Percentiles rank a stretch among this genome's conserved stretches.
Conservation (phyloP, 2,888 invertebrate genomes). For the Frankliniella intonsa region DNA sequence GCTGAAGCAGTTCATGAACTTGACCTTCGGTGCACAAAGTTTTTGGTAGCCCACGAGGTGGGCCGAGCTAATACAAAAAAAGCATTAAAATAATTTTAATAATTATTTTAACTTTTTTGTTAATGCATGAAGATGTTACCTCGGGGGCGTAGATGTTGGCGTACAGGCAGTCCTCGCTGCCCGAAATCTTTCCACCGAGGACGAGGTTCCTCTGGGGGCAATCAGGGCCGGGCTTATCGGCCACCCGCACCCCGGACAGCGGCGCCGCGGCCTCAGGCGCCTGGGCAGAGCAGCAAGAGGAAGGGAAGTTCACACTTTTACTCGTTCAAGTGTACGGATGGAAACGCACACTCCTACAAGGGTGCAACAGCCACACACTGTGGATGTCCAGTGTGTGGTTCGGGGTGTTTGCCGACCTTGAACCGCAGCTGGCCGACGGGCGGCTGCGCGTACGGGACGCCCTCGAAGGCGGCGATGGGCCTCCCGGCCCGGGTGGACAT, state of each 20-base stretch:
- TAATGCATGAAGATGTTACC: too few relatives aligned
- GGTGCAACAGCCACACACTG: background rate
- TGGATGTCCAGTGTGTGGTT: background rate
- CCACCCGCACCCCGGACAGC: background rate
- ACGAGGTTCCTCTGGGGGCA: background rate
- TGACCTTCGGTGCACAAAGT: too few relatives aligned
- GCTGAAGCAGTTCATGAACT: too few relatives aligned
- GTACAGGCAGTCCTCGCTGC: conserved; percentile 24
- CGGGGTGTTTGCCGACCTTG: background rate
- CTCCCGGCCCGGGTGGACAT: background rate
- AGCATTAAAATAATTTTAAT: too few relatives aligned
- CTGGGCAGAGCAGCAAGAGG: background rate
- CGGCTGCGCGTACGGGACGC: conserved; percentile 2
- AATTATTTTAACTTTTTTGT: too few relatives aligned
- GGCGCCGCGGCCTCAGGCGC: background rate
- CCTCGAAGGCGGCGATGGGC: background rate
- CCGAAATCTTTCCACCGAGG: background rate
- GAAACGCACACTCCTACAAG: background rate
- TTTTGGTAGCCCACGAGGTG: too few relatives aligned
- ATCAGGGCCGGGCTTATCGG: background rate
- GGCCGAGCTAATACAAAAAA: too few relatives aligned
- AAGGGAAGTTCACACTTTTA: too few relatives aligned
- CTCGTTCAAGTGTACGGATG: background rate
- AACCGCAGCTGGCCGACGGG: conserved; percentile 5
- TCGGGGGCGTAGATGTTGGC: background rate